Conservation (phyloP, 2,113 vertebrate species). For the Dasyurus viverrinus region DNA sequence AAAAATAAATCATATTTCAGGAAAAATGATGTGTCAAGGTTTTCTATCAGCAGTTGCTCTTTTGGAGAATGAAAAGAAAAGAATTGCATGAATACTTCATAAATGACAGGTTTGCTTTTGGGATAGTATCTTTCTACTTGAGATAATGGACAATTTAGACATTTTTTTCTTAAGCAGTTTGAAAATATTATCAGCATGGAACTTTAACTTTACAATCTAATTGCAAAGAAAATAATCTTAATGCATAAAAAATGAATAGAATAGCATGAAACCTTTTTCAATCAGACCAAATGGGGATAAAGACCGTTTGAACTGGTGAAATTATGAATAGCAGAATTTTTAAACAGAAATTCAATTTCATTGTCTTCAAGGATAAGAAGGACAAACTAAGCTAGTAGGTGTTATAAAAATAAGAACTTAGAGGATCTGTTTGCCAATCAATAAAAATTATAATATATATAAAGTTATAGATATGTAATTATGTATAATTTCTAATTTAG, state of each 20-base stretch:
- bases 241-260: constrained; percentile 22
- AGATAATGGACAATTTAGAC: constrained; percentile 41
- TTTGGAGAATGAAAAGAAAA: constrained; percentile 68
- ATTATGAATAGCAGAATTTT: constrained; percentile 37
- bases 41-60: constrained; percentile 56
- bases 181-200: constrained; percentile 12
- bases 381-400: neutral
- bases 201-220: constrained; percentile 52
- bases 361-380: neutral
- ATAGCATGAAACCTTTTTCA: constrained; percentile 10
- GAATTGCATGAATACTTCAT: constrained; percentile 56
- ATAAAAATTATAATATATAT: constrained; percentile 52
- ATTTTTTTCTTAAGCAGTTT: constrained; percentile 18
- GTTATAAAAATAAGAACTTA: neutral
- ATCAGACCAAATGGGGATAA: constrained; percentile 22
- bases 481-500: constrained; percentile 57
- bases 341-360: constrained; percentile 39
- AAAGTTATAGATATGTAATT: neutral
- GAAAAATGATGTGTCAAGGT: constrained; percentile 61
- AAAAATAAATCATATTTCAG: constrained; percentile 33
- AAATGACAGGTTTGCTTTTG: constrained; percentile 67
- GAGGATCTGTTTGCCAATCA: constrained; percentile 67
- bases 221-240: constrained; percentile 55
- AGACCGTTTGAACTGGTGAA: constrained; percentile 30
- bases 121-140: constrained; percentile 49